Base-by-base conservation (phyloP, 2,113 vertebrate species). In the Phylloscopus trochiloides region DNA sequence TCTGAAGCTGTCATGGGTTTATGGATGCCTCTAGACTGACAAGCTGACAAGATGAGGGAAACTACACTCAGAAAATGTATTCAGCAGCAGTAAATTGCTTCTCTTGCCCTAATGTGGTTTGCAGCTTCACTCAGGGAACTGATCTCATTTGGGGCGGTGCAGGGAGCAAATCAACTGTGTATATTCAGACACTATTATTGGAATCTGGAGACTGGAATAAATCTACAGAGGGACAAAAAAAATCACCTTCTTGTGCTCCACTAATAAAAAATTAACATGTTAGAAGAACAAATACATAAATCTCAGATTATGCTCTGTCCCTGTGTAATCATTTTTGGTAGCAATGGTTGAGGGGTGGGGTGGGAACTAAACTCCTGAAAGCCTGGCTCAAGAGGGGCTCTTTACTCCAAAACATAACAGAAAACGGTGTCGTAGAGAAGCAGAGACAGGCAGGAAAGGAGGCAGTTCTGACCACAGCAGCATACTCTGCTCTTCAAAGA, bases 1-100 rank as follows among this genome's bases (percentile, higher is more conserved):
- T 90, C 51, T 51, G 54, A 93, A 78, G 68, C 87, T 88, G 95
- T 81, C 87, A 86, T 3, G 4, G 73, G 57, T 91, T 95, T 95
- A 88, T 38, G 57, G 87, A 91, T 87, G 85, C 72, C 79, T 94
- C 71, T 84, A 94, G 84, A 92, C 57, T 87, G 92, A 95, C 86
- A 86, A 84, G 75, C 38, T 88, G 86, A 92, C 89, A 88, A 84
- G 91, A 54, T 17, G 40, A 94, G 51, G 82, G 68, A 88, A 94
- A 48, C 68, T 67, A 91, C 83, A 19, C 83, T 77, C 48, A 32
- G 86, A 50, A 78, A 92, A 93, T 76, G 50, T 52, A 95, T 79
- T 93, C 88, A 75, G 73, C 58, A 75, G 90, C 68, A 91, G 43
- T 38, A 88, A 93, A 93, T 76, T 90, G 90, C 74, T 92, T 90